Evolutionary conservation across 92 coral and sea anemone species (phyloP).

Genomic region (Actinostola sp.): DNA sequence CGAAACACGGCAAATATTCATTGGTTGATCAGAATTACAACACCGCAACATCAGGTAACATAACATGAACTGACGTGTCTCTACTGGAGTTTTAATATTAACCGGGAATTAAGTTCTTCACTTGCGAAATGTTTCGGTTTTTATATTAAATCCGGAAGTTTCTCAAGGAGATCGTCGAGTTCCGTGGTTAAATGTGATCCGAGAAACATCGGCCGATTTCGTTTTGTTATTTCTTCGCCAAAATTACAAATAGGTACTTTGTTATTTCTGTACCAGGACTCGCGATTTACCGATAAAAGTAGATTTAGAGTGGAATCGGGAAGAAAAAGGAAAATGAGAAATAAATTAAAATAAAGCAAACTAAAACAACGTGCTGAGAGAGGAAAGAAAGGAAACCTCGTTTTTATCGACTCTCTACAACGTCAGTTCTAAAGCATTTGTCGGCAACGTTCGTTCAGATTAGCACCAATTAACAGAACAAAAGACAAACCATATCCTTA

Average conservation of each 20-base stretch:
- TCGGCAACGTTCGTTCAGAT: constrained; percentile 19
- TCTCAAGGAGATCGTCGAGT: not conserved
- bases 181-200: no score
- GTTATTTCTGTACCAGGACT: no score
- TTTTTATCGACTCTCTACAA: not conserved
- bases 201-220: not conserved
- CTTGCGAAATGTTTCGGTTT: not conserved
- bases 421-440: constrained; percentile 1
- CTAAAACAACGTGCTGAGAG: no score
- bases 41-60: constrained; percentile 15
- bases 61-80: not conserved
- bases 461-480: constrained; percentile 33
- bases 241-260: no score
- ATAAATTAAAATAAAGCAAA: no score
- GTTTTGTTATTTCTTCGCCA: no score
- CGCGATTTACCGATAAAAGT: not conserved
- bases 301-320: no score
- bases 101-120: not conserved
- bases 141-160: not conserved
- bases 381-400: no score
- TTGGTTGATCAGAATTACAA: constrained; percentile 15
- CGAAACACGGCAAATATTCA: constrained; percentile 42
- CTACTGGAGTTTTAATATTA: not conserved
- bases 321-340: no score
- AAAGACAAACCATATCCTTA: not conserved